These are phyloP conservation scores for Anas bahamensis DNA, from an alignment of 2,797 vertebrate genomes.

Conservation along the genomic window DNA sequence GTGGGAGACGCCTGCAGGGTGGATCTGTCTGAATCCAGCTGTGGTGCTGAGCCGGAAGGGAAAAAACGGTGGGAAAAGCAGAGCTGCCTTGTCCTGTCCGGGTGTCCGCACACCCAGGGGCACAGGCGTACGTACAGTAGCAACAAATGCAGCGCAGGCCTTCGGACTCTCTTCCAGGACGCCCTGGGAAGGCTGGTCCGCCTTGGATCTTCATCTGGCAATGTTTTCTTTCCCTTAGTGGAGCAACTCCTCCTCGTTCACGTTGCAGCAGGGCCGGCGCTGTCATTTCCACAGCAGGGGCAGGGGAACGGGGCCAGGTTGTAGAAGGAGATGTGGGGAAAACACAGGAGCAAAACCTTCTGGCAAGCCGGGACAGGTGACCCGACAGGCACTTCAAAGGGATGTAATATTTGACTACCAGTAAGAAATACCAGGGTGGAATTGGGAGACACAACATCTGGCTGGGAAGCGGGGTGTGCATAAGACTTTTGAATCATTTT, in stretches of 20 bases:
- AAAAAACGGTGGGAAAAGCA: not conserved
- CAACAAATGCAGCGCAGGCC: not conserved
- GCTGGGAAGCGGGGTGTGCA: not conserved
- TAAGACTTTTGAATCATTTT: not conserved
- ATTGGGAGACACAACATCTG: not conserved
- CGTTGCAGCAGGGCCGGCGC: not conserved
- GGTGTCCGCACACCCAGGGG: not conserved
- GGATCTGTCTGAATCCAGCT: not conserved
- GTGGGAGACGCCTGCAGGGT: not conserved
- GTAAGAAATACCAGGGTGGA: not conserved
- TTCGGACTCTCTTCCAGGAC: not conserved
- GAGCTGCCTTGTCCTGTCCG: not conserved
- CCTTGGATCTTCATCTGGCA: not conserved
- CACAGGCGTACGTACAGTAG: not conserved
- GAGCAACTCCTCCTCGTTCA: not conserved
- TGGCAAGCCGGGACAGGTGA: not conserved
- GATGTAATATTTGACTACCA: not conserved
- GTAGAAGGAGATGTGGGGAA: not conserved
- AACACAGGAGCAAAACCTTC: not conserved
- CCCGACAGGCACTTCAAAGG: not conserved
- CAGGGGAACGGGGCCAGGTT: not conserved
- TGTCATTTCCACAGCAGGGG: not conserved
- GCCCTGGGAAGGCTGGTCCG: not conserved
- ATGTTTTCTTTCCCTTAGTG: not conserved
- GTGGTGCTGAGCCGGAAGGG: not conserved